phyloP scores from a whole-genome alignment of 2,113 vertebrate species.

The Scatophagus argus region DNA sequence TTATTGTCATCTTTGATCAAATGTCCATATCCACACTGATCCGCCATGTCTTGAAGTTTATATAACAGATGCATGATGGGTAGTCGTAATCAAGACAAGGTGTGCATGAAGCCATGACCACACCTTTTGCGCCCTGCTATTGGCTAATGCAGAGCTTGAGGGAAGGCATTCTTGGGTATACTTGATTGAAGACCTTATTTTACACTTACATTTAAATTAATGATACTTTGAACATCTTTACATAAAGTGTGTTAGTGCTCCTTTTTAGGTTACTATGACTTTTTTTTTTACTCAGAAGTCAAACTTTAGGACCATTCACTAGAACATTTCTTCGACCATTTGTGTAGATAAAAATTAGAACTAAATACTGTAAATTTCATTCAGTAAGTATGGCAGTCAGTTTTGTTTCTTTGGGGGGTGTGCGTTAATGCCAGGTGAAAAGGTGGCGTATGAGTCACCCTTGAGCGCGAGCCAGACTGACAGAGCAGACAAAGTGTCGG shows the following conservation, averaged over 20 bases:
- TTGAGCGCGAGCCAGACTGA: slow-evolving; percentile 47
- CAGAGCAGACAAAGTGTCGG: slow-evolving; percentile 40
- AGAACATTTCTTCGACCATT: background rate
- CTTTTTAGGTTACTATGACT: no score
- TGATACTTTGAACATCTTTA: no score
- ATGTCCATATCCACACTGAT: no score
- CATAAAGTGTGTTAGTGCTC: no score
- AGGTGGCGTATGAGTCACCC: slow-evolving; percentile 44
- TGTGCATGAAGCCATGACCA: background rate
- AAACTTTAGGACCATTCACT: background rate
- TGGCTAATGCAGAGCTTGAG: background rate
- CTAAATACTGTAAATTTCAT: background rate
- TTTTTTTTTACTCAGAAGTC: background rate
- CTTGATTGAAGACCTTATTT: background rate
- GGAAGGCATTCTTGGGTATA: background rate
- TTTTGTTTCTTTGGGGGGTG: background rate
- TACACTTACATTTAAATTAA: no score
- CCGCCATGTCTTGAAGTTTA: no score
- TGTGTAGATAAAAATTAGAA: background rate
- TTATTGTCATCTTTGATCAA: no score
- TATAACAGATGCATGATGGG: no score
- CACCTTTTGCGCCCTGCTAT: background rate
- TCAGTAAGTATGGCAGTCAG: background rate
- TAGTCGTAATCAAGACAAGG: no score
- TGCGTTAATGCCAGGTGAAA: slow-evolving; percentile 41